A percentile compares a stretch with the other conserved stretches of the same genome.
Conservation (phyloP, 2,888 invertebrate genomes). For the Luffia ferchaultella region DNA sequence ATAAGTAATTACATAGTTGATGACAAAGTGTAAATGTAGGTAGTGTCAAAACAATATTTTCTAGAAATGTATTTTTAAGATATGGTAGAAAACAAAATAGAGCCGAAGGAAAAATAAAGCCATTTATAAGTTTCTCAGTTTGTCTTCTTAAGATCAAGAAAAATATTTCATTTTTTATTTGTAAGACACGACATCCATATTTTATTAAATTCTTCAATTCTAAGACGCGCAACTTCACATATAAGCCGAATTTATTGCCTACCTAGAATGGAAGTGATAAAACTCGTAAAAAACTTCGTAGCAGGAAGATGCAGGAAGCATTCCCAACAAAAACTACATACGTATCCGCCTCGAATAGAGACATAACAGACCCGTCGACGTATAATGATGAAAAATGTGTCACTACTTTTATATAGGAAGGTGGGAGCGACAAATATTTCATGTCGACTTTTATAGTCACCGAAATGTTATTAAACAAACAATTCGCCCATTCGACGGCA, state of each 20-base stretch:
- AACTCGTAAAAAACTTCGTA: constrained; percentile 37
- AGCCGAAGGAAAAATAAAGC: too few relatives aligned
- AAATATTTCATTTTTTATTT: neutral
- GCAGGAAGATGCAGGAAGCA: constrained; percentile 40
- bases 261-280: constrained; percentile 31
- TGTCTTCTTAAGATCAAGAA: neutral
- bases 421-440: constrained; percentile 43
- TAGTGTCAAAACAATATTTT: too few relatives aligned
- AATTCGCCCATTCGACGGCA: constrained; percentile 59
- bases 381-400: constrained; percentile 40
- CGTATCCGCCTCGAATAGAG: constrained; percentile 48
- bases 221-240: constrained; percentile 6
- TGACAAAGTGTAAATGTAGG: too few relatives aligned
- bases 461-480: constrained; percentile 65
- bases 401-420: constrained; percentile 47
- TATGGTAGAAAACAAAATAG: too few relatives aligned
- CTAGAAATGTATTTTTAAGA: too few relatives aligned
- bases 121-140: too few relatives aligned
- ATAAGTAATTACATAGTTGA: too few relatives aligned
- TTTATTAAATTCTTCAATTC: neutral
- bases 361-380: constrained; percentile 33
- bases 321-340: constrained; percentile 41
- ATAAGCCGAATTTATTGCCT: constrained; percentile 43
- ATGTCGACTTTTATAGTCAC: constrained; percentile 43
- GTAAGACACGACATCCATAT: neutral